Evolutionary conservation across 2,113 vertebrate genomes (phyloP).

Genomic region (Tringa solitaria): DNA sequence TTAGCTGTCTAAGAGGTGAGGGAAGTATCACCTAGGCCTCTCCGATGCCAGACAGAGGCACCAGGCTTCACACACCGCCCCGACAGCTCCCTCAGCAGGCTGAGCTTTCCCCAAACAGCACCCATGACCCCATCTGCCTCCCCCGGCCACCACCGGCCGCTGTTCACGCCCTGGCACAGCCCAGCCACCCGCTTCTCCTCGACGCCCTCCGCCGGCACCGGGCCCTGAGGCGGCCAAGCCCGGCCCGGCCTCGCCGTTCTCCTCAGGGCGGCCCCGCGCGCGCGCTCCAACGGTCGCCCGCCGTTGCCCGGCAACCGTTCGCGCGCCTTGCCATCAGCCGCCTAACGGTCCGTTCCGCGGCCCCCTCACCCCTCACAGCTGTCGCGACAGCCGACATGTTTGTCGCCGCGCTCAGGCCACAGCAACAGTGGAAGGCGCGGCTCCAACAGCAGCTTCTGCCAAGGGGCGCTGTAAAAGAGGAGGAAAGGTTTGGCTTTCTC

Average conservation of each 20-base stretch:
- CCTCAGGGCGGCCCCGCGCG: too few relatives aligned
- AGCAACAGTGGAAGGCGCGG: too few relatives aligned
- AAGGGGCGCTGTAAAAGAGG: too few relatives aligned
- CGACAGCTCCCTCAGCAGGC: not conserved
- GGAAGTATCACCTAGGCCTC: not conserved
- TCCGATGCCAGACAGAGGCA: not conserved
- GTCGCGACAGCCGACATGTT: too few relatives aligned
- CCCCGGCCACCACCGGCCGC: not conserved
- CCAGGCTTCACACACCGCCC: fast-evolving
- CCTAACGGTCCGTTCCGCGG: too few relatives aligned
- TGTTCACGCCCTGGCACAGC: not conserved
- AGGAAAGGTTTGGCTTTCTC: not conserved
- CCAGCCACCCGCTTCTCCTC: not conserved
- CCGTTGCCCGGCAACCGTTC: not conserved
- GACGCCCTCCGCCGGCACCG: not conserved
- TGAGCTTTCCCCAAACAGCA: too few relatives aligned
- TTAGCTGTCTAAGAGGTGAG: not conserved
- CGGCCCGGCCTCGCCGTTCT: not conserved
- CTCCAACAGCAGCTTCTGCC: not conserved
- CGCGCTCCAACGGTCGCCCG: not conserved
- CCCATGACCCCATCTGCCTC: too few relatives aligned
- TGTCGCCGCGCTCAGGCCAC: too few relatives aligned
- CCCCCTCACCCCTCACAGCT: not conserved
- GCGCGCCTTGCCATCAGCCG: not conserved
- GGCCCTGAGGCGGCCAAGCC: too few relatives aligned